Evolutionary conservation across 2,888 invertebrate genomes (phyloP), one percentile per base, ranked within the genome.

Genomic region (Orthonychiurus folsomi): DNA sequence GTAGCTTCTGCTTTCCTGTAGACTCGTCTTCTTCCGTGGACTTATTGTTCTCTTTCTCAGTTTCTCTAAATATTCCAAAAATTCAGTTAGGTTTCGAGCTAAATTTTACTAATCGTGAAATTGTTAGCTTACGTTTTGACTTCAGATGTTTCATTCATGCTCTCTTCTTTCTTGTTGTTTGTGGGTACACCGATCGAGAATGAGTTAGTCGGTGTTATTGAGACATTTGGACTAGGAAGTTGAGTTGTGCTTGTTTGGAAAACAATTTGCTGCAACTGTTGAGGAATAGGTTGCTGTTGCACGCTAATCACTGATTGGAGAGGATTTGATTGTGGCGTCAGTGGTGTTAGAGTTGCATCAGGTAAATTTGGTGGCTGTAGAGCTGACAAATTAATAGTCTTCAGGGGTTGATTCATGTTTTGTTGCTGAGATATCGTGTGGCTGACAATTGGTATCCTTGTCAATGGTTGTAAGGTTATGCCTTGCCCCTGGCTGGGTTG

Each of bases 1-100:
- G 81, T n/a, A 78, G 59, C 52, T 64, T 72, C 37, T 67, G 69
- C 55, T 72, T 73, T 20, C 59, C 64, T 2, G 60, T 28, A 1
- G 63, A 48, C n/a, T 72, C 69, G 26, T 71, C 70, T 3, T 60
- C 24, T 3, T 70, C 72, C 1, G 55, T 56, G 20, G 56, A 59
- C 20, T 69, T 70, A 2, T 64, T 63, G 50, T 72, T 72, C 62
- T 72, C 72, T 56, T 72, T 72, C 48, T 72, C 72, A 5, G 69
- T 69, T 27, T 72, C 72, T 50, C 69, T 69, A n/a, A n/a, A n/a
- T n/a, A n/a, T n/a, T n/a, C n/a, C n/a, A n/a, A n/a, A 2, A 24
- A 62, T 50, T 24, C 18, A 55, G 9, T 23, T 21, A 56, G 27
- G 37, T 53, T 53, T 52, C n/a, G 2, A 2, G n/a, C 3, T 27